phyloP scores from a whole-genome alignment of 2,113 vertebrate species.

The Macheiramphus alcinus region DNA sequence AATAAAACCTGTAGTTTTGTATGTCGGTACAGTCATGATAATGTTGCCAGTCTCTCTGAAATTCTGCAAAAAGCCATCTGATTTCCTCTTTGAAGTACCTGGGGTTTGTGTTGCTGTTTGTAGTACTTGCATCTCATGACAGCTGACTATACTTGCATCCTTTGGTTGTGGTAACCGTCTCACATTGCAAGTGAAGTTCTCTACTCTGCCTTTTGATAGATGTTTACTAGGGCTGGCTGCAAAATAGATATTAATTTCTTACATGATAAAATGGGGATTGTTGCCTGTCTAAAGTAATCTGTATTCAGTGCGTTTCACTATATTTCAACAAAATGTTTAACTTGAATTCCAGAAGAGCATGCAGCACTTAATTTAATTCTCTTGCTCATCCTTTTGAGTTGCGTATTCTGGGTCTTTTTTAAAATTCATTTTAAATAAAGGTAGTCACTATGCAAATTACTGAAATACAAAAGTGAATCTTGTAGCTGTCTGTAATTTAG shows the following conservation, averaged over 20 bases:
- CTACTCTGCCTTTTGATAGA: not conserved
- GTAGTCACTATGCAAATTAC: not conserved
- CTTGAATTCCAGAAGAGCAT: not conserved
- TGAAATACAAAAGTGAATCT: not conserved
- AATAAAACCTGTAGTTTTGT: not conserved
- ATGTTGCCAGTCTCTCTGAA: not conserved
- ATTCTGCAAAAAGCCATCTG: not conserved
- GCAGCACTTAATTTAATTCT: not conserved
- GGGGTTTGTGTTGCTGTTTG: not conserved
- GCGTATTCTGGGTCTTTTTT: not conserved
- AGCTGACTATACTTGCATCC: not conserved
- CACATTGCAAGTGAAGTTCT: not conserved
- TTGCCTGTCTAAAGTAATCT: not conserved
- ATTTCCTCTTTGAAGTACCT: not conserved
- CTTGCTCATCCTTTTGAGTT: not conserved
- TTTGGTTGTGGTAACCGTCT: not conserved
- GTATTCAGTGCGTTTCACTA: not conserved
- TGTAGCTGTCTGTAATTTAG: not conserved
- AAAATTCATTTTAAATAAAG: not conserved
- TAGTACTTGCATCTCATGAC: not conserved
- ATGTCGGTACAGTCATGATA: not conserved
- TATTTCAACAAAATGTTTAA: not conserved
- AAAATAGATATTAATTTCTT: not conserved
- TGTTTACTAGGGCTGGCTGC: not conserved
- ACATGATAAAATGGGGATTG: not conserved